These are phyloP conservation scores for Scortum barcoo DNA, from an alignment of 2,113 vertebrate genomes.

Conservation along the genomic window DNA sequence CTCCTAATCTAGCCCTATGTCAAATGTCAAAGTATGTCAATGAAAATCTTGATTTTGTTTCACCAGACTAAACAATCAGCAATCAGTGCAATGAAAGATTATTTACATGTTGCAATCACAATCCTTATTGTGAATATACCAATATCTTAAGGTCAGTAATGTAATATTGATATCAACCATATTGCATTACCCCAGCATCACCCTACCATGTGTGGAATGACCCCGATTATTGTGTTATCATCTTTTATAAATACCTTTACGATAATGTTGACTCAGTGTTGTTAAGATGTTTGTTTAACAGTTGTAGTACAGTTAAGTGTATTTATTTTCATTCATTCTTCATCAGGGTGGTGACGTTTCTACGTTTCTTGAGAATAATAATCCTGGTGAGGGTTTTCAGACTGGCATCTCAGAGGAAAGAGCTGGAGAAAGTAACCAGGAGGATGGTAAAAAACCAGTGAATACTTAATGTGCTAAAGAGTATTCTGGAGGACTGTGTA, in stretches of 20 bases:
- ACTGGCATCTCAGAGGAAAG: slow-evolving; percentile 89
- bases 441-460: slow-evolving; percentile 87
- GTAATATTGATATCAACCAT: not conserved
- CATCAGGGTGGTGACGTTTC: slow-evolving; percentile 85
- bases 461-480: not conserved
- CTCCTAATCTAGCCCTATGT: too few species aligned
- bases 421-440: slow-evolving; percentile 91
- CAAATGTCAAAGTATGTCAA: too few species aligned
- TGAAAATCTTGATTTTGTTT: too few species aligned
- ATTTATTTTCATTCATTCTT: not conserved
- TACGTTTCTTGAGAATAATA: slow-evolving; percentile 89
- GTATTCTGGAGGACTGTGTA: not conserved
- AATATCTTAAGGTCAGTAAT: not conserved
- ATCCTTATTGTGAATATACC: not conserved
- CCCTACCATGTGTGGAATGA: not conserved
- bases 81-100: not conserved
- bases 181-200: not conserved
- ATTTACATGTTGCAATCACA: not conserved
- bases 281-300: not conserved
- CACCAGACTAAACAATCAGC: too few species aligned
- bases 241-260: not conserved
- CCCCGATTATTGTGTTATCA: not conserved
- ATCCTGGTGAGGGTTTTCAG: slow-evolving; percentile 92
- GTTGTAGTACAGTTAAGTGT: not conserved
- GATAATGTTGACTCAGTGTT: not conserved